Evolutionary conservation across 64 coral and sea anemone species (phyloP).

Genomic region (Trachythela sp.): DNA sequence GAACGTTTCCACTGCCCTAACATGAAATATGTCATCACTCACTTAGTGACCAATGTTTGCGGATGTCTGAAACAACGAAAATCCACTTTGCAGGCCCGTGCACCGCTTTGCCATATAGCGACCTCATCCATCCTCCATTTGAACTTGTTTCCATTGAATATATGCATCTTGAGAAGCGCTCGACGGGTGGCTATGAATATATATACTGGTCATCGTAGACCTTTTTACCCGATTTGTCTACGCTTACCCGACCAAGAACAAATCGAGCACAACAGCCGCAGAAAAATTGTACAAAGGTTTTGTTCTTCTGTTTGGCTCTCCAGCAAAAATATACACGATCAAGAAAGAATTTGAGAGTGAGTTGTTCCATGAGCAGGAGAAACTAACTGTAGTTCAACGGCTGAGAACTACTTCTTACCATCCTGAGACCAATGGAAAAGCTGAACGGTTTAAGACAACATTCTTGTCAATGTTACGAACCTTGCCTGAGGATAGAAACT

Average conservation of each 20-base stretch:
- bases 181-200: background rate
- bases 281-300: background rate
- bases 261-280: background rate
- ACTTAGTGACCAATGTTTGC: background rate
- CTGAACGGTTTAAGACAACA: background rate
- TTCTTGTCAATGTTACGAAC: conserved; percentile 3
- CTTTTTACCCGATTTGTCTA: background rate
- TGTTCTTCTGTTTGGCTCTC: conserved; percentile 9
- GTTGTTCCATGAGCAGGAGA: too few species aligned
- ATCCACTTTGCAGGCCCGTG: background rate
- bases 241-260: background rate
- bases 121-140: background rate
- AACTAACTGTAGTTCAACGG: too few species aligned
- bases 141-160: background rate
- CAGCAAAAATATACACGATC: background rate
- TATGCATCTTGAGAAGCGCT: background rate
- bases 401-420: background rate
- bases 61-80: background rate
- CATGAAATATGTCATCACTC: conserved; percentile 6
- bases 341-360: too few species aligned
- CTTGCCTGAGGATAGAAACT: background rate
- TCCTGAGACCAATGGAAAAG: background rate
- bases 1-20: background rate
- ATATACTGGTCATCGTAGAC: background rate
- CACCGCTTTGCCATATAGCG: background rate